Conservation (phyloP, 2,888 invertebrate genomes). For the Synergus laeviventris region DNA sequence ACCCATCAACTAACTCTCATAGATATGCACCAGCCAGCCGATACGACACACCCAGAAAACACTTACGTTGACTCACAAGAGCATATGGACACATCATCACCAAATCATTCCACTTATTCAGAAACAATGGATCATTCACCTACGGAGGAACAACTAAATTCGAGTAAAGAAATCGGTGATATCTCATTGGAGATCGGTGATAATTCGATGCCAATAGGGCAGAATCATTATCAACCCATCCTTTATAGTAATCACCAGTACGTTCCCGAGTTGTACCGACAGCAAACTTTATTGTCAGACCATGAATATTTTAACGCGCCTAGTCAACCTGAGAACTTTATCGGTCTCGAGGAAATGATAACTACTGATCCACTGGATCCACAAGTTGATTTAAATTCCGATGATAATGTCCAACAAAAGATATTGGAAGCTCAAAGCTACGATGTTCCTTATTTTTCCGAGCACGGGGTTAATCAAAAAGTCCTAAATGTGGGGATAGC, state of each 20-base stretch:
- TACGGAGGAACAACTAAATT: slow-evolving; percentile 46
- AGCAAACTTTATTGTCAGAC: slow-evolving; percentile 60
- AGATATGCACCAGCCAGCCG: slow-evolving; percentile 74
- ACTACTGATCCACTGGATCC: slow-evolving; percentile 45
- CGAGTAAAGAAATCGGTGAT: slow-evolving; percentile 59
- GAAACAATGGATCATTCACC: slow-evolving; percentile 62
- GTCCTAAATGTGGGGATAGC: slow-evolving; percentile 63
- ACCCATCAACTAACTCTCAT: slow-evolving; percentile 72
- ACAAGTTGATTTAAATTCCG: slow-evolving; percentile 23
- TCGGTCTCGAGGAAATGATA: slow-evolving; percentile 51
- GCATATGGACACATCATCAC: slow-evolving; percentile 72
- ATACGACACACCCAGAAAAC: slow-evolving; percentile 75
- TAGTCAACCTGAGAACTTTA: slow-evolving; percentile 43
- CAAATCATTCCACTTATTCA: slow-evolving; percentile 73
- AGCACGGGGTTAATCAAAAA: slow-evolving; percentile 59
- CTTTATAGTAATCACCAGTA: slow-evolving; percentile 66
- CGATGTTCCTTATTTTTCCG: slow-evolving; percentile 46
- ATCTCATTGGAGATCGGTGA: slow-evolving; percentile 60
- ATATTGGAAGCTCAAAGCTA: slow-evolving; percentile 5
- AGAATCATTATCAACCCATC: slow-evolving; percentile 67
- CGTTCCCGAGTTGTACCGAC: slow-evolving; percentile 66
- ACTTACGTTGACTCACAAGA: slow-evolving; percentile 72
- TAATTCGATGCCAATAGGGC: slow-evolving; percentile 59
- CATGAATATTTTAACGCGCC: slow-evolving; percentile 23
- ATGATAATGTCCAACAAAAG: neutral